These are phyloP conservation scores for Neotoxoptera formosana DNA, from an alignment of 1,140 invertebrate species.

Conservation along the genomic window DNA sequence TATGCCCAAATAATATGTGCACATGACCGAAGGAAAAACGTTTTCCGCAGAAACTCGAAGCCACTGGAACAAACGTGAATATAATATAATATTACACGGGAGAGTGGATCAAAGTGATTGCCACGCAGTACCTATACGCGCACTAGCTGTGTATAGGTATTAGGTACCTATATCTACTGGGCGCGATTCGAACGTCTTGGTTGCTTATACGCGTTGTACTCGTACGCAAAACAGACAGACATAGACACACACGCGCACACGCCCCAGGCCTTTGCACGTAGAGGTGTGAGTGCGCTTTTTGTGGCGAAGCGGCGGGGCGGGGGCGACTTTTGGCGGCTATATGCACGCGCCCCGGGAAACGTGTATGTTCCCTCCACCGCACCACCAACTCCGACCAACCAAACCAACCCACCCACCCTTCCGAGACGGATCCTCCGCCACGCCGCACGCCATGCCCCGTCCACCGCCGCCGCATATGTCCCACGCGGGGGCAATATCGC, in stretches of 20 bases:
- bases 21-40: background rate
- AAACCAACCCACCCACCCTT: too few species aligned
- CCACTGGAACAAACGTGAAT: background rate
- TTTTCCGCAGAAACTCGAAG: background rate
- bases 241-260: background rate
- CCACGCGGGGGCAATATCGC: conserved; percentile 50
- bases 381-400: background rate
- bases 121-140: background rate
- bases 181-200: background rate
- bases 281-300: background rate
- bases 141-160: too few species aligned
- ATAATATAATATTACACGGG: background rate
- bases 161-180: background rate
- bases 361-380: background rate
- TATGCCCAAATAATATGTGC: background rate
- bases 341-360: background rate
- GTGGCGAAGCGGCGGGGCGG: background rate
- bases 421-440: background rate
- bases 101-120: conserved; percentile 20
- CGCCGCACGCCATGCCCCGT: background rate
- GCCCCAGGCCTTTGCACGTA: background rate
- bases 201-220: background rate
- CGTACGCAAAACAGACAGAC: background rate
- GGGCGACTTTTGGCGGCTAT: background rate
- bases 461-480: conserved; percentile 33